Base-by-base conservation (phyloP, 2,888 invertebrate genomes). In the Drosophila sordidapex region DNA sequence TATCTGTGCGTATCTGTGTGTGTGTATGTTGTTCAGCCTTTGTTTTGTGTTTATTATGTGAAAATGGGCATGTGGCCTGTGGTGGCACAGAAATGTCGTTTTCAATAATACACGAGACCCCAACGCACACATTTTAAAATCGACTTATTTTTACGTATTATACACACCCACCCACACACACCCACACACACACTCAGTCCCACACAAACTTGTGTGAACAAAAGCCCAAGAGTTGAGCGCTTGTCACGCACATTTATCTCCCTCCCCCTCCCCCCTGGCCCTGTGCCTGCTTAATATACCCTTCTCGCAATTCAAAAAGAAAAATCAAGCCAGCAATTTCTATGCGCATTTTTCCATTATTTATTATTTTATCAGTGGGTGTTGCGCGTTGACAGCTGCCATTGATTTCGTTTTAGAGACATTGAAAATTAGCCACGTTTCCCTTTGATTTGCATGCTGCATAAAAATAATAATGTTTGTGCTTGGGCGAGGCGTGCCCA, bases 301-400 rank as follows among this genome's bases (percentile, higher is more conserved):
- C 43, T 48, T 18, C 27, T 38, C 29, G 15, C 18, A 7, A 15
- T 2, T 7, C 43, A 40, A 18, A 33, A 18, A 40, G 13, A 40
- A 18, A 46, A 31, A 56, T 51, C 62, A 51, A 65, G 31, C 56
- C 56, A 52, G 27, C 72, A 68, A 78, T 87, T 84, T 65, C 88
- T 76, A 87, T 89, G 89, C 89, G 89, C 72, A 87, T 85, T 89
- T 87, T 87, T 87, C 68, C 74, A 89, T 89, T 85, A 89, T 89
- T 89, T 85, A 89, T 89, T 79, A 82, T 89, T 79, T 70, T 52
- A 81, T 71, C 51, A 8, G 49, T n/a, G 43, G 36, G 52, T 4
- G 25, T 43, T 4, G 29, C 25, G 40, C 53, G 83, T 64, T 78
- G 78, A 83, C 83, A 87, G 88, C 81, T 75, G 74, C 61, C 88